Evolutionary conservation across 1,140 invertebrate species (phyloP).

Genomic region (Bombyx mori): ASM3026992v2 NC_085119.1:2450001-2450500

Average conservation of each 20-base stretch:
- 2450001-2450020: too few relatives aligned
- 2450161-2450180: too few relatives aligned
- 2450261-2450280: conserved; percentile 26
- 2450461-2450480: too few relatives aligned
- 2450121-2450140: background rate
- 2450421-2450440: background rate
- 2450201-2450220: background rate
- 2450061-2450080: too few relatives aligned
- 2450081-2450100: too few relatives aligned
- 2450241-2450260: conserved; percentile 15
- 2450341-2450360: conserved; percentile 54
- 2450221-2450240: conserved; percentile 27
- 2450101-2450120: background rate
- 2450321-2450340: conserved; percentile 40
- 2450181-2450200: background rate
- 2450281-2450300: conserved; percentile 28
- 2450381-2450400: conserved; percentile 20
- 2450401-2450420: too few relatives aligned
- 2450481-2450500: too few relatives aligned
- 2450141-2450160: too few relatives aligned
- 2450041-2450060: too few relatives aligned
- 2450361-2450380: conserved; percentile 51
- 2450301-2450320: conserved; percentile 62
- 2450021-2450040: too few relatives aligned
- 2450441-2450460: background rate